phyloP scores from a whole-genome alignment of 2,797 vertebrate genomes.

The Sebastes nivosus region DNA sequence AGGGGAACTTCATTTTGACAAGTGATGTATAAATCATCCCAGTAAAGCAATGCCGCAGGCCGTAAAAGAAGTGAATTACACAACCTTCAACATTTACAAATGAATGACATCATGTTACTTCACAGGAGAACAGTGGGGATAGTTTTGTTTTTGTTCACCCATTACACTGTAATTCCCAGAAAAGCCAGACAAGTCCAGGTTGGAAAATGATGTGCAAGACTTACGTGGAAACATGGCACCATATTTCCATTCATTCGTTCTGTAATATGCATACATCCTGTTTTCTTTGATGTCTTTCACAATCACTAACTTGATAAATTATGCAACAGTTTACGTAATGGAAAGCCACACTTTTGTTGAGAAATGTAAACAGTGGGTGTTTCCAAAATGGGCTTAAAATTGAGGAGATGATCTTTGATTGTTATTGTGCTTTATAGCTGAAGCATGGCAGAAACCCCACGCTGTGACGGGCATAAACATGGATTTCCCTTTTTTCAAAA shows the following conservation, averaged over 20 bases:
- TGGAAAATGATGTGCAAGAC: neutral
- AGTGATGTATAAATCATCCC: neutral
- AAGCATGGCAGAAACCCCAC: neutral
- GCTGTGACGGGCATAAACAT: neutral
- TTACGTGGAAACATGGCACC: neutral
- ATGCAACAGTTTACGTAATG: neutral
- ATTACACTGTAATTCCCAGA: neutral
- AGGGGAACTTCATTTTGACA: neutral
- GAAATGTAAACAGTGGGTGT: neutral
- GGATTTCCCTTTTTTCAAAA: neutral
- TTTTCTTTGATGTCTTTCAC: conserved; percentile 1
- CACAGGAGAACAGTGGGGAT: neutral
- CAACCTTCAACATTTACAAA: neutral
- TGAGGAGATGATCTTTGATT: neutral
- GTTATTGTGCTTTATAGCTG: neutral
- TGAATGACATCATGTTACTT: conserved; percentile 6
- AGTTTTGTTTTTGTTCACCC: neutral
- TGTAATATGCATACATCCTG: neutral
- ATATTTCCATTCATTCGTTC: neutral
- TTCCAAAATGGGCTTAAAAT: neutral
- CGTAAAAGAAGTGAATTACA: neutral
- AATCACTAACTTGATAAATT: neutral
- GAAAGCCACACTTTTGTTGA: neutral
- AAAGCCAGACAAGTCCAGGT: neutral
- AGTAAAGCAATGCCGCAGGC: too few relatives aligned